These are phyloP conservation scores for Elysia crispata DNA, from an alignment of 2,888 invertebrate genomes.

Conservation along the genomic window DNA sequence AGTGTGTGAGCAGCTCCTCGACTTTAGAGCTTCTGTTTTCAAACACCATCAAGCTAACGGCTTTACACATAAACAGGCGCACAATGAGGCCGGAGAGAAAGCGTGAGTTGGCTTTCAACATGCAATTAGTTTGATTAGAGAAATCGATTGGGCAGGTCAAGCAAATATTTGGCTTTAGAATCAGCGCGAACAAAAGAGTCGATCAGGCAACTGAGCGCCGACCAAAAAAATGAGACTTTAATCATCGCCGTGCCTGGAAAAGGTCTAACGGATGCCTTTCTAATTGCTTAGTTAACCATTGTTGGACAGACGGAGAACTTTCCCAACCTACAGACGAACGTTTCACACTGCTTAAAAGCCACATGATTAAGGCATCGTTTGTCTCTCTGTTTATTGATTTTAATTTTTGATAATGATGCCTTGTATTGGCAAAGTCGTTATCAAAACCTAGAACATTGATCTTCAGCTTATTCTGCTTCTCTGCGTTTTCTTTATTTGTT, in stretches of 20 bases:
- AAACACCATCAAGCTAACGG: too few relatives aligned
- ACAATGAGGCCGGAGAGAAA: slow-evolving; percentile 23
- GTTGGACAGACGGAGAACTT: neutral
- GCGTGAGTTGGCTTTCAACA: slow-evolving; percentile 36
- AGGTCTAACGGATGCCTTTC: slow-evolving; percentile 36
- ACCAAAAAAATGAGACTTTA: slow-evolving; percentile 24
- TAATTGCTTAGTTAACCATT: slow-evolving; percentile 35
- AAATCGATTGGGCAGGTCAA: slow-evolving; percentile 45
- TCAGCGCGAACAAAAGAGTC: slow-evolving; percentile 33
- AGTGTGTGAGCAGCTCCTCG: slow-evolving; percentile 33
- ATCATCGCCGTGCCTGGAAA: slow-evolving; percentile 3
- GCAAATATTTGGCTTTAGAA: slow-evolving; percentile 50
- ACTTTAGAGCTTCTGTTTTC: neutral
- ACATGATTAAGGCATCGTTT: too few relatives aligned
- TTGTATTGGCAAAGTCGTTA: too few relatives aligned
- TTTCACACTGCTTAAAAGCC: too few relatives aligned
- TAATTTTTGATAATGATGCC: neutral
- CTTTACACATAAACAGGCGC: neutral
- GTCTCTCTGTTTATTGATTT: slow-evolving; percentile 11
- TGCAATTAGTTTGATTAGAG: slow-evolving; percentile 49
- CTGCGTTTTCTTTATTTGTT: too few relatives aligned
- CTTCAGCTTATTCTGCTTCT: too few relatives aligned
- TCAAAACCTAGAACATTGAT: too few relatives aligned
- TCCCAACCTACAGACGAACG: too few relatives aligned
- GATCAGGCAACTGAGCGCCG: neutral